Base-by-base conservation (phyloP, 2,797 vertebrate species). In the Thamnophis elegans region DNA sequence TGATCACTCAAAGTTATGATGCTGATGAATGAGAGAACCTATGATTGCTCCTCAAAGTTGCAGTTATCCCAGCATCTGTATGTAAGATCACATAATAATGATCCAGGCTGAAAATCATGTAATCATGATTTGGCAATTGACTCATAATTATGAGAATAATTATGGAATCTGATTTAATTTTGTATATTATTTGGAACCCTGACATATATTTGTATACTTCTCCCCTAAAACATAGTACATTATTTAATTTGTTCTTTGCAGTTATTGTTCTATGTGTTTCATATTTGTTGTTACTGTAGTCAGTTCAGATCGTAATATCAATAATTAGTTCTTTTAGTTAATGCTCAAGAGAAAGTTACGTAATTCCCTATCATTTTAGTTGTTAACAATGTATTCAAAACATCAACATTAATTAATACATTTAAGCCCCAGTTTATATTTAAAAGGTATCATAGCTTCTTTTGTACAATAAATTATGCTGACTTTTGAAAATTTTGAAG, bases 401-500 rank as follows among this genome's bases (percentile, higher is more conserved):
- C 91, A 93, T 68, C 56, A 65, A 16, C 0, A 65, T 53, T 92
- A 88, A 82, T 82, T 47, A 82, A 1, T 82, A 82, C 10, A 82
- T 82, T 82, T 36, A 82, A 82, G 42, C 20, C 53, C 20, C 32
- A 28, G 26, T 10, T 26, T 26, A 89, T 58, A 85, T 26, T 56
- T 90, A 42, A 47, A 28, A 25, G 13, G 42, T 9, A 36, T 51
- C 26, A 4, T n/a, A 87, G 60, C 3, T 20, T 56, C 85, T 51
- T 18, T 32, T 90, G 22, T 22, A 90, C 36, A 82, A 82, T 82
- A 82, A 82, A 82, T 47, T 82, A 47, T 47, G 78, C 12, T 26
- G 28, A 91, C 91, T 60, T 88, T 91, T 87, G 85, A 0, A 90
- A 89, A 68, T 53, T 78, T n/a, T 82, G 51, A 85, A 95, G 65